Conservation (phyloP, 2,113 vertebrate genomes). For the Oceanites oceanicus region DNA sequence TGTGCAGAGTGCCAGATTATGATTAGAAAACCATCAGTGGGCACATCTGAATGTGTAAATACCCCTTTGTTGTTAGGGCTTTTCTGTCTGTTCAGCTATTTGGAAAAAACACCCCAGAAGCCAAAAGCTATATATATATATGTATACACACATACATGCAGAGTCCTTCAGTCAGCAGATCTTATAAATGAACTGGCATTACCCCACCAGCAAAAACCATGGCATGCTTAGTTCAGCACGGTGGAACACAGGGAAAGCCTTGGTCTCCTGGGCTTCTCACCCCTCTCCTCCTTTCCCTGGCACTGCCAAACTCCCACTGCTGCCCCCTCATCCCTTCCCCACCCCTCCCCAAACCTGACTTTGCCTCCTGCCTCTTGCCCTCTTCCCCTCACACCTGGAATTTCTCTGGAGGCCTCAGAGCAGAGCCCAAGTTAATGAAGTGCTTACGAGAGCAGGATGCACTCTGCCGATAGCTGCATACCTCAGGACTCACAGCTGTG, state of each 20-base stretch:
- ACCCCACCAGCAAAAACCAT: background rate
- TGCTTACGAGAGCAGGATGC: too few species aligned
- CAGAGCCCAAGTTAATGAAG: background rate
- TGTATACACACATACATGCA: background rate
- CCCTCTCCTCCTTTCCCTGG: background rate
- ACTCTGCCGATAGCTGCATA: background rate
- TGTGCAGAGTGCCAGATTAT: background rate
- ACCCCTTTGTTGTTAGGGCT: background rate
- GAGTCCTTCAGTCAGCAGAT: slow-evolving; percentile 40
- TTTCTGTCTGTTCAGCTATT: slow-evolving; percentile 52
- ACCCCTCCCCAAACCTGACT: background rate
- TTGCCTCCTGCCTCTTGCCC: background rate
- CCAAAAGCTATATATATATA: background rate
- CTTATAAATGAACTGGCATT: background rate
- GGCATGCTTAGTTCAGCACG: background rate
- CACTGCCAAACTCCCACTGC: background rate
- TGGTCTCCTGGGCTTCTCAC: background rate
- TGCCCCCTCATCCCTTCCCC: background rate
- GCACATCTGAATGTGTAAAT: slow-evolving; percentile 20
- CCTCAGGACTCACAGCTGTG: background rate
- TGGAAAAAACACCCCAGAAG: slow-evolving; percentile 29
- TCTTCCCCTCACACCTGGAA: background rate
- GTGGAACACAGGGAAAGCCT: background rate
- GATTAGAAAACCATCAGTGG: background rate
- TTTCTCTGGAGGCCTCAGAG: background rate